Conservation (phyloP, 1,140 invertebrate species). For the Brachionus koreanus region DNA sequence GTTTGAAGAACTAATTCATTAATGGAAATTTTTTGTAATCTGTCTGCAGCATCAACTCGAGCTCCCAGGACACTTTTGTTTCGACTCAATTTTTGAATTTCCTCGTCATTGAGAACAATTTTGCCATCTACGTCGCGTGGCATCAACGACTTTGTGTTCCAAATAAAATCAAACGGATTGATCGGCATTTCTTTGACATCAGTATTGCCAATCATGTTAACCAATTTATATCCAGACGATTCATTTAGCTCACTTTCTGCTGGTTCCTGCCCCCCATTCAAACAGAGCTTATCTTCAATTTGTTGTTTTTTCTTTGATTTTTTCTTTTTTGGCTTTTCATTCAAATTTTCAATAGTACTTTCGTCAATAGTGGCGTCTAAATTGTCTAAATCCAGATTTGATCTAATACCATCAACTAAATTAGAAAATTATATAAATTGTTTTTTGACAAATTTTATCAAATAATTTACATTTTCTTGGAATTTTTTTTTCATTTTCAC, state of each 20-base stretch:
- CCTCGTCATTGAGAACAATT: background rate
- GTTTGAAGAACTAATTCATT: conserved; percentile 24
- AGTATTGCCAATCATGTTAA: conserved; percentile 11
- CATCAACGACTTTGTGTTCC: conserved; percentile 2
- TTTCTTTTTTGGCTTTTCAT: conserved; percentile 7
- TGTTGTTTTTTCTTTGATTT: conserved; percentile 20
- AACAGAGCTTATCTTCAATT: conserved; percentile 3
- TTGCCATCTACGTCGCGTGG: background rate
- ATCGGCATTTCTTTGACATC: conserved; percentile 33
- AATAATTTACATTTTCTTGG: conserved; percentile 10
- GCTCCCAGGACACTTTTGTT: background rate
- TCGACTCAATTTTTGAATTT: background rate
- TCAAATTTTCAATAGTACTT: conserved; percentile 21
- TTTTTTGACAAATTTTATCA: background rate
- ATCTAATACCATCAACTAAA: background rate
- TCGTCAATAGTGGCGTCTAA: background rate
- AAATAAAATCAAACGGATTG: conserved; percentile 29
- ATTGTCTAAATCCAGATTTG: background rate
- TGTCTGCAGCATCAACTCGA: background rate
- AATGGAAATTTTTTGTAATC: background rate
- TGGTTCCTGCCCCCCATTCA: background rate
- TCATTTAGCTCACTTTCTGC: background rate
- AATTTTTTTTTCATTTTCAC: background rate
- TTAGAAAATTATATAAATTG: background rate
- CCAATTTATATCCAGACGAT: background rate